Conservation (phyloP, 2,113 vertebrate genomes). For the Tragelaphus imberbis region DNA sequence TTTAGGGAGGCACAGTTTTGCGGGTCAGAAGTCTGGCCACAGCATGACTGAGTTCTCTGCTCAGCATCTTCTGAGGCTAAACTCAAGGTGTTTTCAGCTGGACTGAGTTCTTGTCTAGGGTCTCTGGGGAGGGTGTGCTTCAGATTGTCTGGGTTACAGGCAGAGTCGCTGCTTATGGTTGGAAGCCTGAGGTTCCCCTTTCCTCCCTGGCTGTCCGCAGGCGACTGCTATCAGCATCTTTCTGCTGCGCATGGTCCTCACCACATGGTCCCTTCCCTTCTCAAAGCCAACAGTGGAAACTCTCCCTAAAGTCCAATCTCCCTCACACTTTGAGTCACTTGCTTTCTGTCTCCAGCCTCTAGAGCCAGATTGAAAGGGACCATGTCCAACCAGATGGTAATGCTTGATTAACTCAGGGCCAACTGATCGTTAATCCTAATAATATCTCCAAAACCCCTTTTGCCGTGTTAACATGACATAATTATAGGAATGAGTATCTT, state of each 20-base stretch:
- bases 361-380: not conserved
- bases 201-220: not conserved
- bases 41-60: not conserved
- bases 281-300: not conserved
- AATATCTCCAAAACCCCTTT: not conserved
- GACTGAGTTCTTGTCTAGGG: not conserved
- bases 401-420: not conserved
- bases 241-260: no score
- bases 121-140: not conserved
- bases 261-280: not conserved
- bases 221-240: accelerated
- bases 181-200: not conserved
- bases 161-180: not conserved
- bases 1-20: not conserved
- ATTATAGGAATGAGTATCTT: not conserved
- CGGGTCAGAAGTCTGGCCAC: not conserved
- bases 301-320: not conserved
- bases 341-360: not conserved
- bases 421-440: not conserved
- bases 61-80: not conserved
- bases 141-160: not conserved
- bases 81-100: not conserved
- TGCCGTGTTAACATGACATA: not conserved
- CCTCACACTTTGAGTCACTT: no score
- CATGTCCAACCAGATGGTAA: not conserved